These are phyloP conservation scores for Synanthedon andrenaeformis DNA, from an alignment of 2,888 invertebrate species.

Conservation along the genomic window DNA sequence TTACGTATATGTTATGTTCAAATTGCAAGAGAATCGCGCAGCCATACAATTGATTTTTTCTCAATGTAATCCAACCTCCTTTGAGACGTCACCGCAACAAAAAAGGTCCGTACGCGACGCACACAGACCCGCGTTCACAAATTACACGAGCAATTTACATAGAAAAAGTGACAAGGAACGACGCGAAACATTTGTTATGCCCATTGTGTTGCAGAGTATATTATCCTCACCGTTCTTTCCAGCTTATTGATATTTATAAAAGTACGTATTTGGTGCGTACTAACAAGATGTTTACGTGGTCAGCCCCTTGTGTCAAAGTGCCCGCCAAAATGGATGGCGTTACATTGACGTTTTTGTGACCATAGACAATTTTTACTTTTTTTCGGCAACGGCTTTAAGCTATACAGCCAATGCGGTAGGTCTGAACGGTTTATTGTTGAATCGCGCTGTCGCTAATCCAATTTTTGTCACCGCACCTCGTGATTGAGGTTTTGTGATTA, in stretches of 20 bases:
- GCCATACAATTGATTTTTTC: conserved; percentile 5
- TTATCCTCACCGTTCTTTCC: conserved; percentile 30
- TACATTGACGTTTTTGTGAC: conserved; percentile 14
- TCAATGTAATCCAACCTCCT: conserved; percentile 11
- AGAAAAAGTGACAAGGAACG: conserved; percentile 58
- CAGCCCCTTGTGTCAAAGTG: conserved; percentile 34
- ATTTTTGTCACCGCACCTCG: conserved; percentile 12
- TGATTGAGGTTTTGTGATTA: conserved; percentile 16
- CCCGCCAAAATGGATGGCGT: conserved; percentile 34
- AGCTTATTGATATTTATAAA: conserved; percentile 61
- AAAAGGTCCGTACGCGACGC: conserved; percentile 14
- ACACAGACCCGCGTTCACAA: conserved; percentile 41
- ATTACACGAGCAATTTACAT: conserved; percentile 61
- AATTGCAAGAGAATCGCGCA: conserved; percentile 1
- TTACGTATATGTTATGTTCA: background rate
- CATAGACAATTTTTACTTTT: conserved; percentile 40
- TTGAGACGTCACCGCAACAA: conserved; percentile 21
- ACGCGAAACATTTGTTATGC: conserved; percentile 55
- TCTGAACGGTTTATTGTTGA: conserved; percentile 5
- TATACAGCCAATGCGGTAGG: conserved; percentile 12
- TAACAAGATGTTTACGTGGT: conserved; percentile 58
- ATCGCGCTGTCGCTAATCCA: conserved; percentile 14
- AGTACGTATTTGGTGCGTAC: conserved; percentile 55
- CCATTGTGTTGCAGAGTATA: conserved; percentile 57
- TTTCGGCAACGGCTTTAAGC: conserved; percentile 15